Evolutionary conservation across 2,113 vertebrate species (phyloP).

Genomic region (Ranitomeya variabilis): DNA sequence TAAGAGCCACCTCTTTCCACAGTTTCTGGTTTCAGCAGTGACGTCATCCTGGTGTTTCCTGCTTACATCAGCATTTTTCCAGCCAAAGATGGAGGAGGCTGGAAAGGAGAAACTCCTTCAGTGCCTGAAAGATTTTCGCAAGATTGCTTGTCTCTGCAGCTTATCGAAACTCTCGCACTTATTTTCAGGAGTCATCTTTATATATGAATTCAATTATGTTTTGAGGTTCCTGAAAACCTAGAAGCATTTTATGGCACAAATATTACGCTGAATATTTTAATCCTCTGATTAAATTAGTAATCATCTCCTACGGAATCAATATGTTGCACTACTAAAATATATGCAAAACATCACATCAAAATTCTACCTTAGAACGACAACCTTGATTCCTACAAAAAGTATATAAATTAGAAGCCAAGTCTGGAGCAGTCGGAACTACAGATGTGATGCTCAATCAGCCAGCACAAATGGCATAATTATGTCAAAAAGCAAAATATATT

Average conservation of each 20-base stretch:
- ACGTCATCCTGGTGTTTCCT: no score
- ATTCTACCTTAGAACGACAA: not conserved
- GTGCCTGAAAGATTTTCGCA: no score
- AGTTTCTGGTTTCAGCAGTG: no score
- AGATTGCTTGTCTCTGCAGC: no score
- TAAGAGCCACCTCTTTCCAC: no score
- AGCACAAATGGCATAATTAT: not conserved
- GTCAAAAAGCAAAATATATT: constrained; percentile 6
- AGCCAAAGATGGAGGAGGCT: no score
- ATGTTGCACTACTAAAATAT: not conserved
- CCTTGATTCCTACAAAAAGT: not conserved
- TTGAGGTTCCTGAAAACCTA: not conserved
- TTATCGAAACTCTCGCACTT: no score
- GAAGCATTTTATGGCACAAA: not conserved
- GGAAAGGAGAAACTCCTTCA: no score
- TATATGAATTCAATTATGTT: no score
- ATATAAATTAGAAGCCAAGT: not conserved
- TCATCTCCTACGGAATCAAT: not conserved
- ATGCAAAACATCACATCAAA: not conserved
- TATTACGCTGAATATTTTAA: not conserved
- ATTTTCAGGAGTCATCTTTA: no score
- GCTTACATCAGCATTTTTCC: no score
- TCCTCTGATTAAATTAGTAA: not conserved
- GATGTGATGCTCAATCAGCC: not conserved
- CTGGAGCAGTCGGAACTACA: not conserved